These are phyloP conservation scores for Prochilodus magdalenae DNA, from an alignment of 2,113 vertebrate species.

Conservation along the genomic window DNA sequence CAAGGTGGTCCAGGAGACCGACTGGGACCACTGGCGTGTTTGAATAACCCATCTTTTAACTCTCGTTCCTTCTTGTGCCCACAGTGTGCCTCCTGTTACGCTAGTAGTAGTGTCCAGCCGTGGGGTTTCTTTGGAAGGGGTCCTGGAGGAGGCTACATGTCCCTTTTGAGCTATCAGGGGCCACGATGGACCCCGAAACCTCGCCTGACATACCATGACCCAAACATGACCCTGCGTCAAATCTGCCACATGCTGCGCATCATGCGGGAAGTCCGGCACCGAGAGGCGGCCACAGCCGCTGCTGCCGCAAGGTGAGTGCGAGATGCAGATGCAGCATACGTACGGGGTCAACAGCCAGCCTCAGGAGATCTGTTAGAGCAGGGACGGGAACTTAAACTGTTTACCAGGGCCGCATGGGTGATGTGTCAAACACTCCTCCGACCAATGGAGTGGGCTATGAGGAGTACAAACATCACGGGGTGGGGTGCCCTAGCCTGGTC, in stretches of 20 bases:
- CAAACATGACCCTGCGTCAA: slow-evolving; percentile 77
- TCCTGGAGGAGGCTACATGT: slow-evolving; percentile 63
- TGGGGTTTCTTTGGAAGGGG: slow-evolving; percentile 64
- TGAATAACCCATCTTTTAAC: too few species aligned
- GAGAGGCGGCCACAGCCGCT: slow-evolving; percentile 63
- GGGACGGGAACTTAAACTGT: too few species aligned
- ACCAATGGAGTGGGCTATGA: too few species aligned
- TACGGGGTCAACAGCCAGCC: too few species aligned
- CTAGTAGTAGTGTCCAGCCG: slow-evolving; percentile 43
- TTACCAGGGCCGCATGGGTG: too few species aligned
- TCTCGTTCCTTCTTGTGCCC: background rate
- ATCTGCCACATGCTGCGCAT: slow-evolving; percentile 74
- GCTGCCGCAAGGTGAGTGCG: slow-evolving; percentile 62
- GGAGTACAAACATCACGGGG: too few species aligned
- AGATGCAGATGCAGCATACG: background rate
- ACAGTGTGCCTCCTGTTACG: slow-evolving; percentile 79
- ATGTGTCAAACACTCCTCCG: too few species aligned
- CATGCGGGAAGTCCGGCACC: slow-evolving; percentile 73
- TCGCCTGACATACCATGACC: slow-evolving; percentile 65
- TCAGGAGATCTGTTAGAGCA: too few species aligned
- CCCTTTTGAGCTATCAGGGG: slow-evolving; percentile 65
- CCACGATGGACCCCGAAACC: slow-evolving; percentile 67
- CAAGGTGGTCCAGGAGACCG: too few species aligned
- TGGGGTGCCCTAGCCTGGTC: too few species aligned
- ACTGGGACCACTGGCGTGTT: too few species aligned